phyloP scores from a whole-genome alignment of 2,797 vertebrate genomes.

The Lutjanus campechanus region DNA sequence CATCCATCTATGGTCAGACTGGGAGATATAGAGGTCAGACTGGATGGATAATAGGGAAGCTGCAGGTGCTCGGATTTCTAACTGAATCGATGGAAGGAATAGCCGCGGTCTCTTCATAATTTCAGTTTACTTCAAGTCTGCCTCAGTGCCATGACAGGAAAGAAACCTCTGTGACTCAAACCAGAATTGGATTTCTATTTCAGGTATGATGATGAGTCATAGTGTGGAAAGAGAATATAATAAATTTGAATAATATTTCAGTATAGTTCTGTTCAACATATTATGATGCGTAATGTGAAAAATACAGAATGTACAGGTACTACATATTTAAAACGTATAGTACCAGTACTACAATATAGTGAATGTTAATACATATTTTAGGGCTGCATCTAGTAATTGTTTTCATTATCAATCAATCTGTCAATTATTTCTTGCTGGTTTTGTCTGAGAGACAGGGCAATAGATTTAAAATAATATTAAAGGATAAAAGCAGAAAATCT shows the following conservation, averaged over 20 bases:
- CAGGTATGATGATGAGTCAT: conserved; percentile 3
- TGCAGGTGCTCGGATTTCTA: conserved; percentile 19
- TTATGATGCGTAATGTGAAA: neutral
- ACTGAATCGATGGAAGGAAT: neutral
- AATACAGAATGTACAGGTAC: neutral
- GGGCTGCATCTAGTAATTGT: neutral
- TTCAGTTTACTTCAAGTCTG: neutral
- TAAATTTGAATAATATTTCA: neutral
- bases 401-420: neutral
- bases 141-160: neutral
- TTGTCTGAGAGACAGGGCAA: neutral
- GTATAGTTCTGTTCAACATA: no score
- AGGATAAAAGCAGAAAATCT: neutral
- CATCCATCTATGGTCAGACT: conserved; percentile 28
- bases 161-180: conserved; percentile 22
- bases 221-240: neutral
- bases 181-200: neutral
- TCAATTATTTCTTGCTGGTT: neutral
- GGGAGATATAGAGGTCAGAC: conserved; percentile 42
- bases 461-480: no score
- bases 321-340: neutral
- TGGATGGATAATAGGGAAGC: conserved; percentile 13
- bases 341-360: neutral
- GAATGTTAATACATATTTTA: neutral
- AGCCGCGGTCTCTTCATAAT: neutral